Conservation (phyloP, 2,888 invertebrate genomes). For the Athalia cordata region DNA sequence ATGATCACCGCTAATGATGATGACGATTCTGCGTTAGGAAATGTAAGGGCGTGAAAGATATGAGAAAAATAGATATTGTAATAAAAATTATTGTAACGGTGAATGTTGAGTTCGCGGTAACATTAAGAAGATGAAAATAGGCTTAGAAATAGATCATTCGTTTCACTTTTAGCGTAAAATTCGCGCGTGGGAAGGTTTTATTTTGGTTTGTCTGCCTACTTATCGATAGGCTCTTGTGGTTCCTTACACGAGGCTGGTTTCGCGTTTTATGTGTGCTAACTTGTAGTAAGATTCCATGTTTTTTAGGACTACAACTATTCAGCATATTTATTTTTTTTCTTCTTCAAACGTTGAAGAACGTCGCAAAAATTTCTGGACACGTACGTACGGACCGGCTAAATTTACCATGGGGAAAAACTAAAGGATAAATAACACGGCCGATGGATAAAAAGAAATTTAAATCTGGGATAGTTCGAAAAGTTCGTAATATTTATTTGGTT, state of each 20-base stretch:
- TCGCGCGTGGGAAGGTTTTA: conserved; percentile 72
- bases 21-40: not conserved
- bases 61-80: not conserved
- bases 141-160: conserved; percentile 71
- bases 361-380: too few relatives aligned
- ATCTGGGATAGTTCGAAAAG: too few relatives aligned
- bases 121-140: conserved; percentile 58
- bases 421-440: too few relatives aligned
- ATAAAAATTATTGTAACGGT: not conserved
- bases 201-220: conserved; percentile 58
- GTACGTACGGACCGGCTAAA: too few relatives aligned
- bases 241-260: not conserved
- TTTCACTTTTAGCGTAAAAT: conserved; percentile 69
- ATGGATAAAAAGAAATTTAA: too few relatives aligned
- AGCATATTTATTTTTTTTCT: not conserved
- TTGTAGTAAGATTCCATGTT: not conserved
- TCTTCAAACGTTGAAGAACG: too few relatives aligned
- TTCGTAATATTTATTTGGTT: not conserved
- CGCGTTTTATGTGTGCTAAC: not conserved
- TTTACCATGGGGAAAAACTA: too few relatives aligned
- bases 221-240: not conserved
- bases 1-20: conserved; percentile 45
- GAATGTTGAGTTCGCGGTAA: not conserved
- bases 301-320: too few relatives aligned
- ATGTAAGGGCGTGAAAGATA: not conserved